These are phyloP conservation scores for Alosa alosa DNA, from an alignment of 2,113 vertebrate genomes.

Conservation along the genomic window DNA sequence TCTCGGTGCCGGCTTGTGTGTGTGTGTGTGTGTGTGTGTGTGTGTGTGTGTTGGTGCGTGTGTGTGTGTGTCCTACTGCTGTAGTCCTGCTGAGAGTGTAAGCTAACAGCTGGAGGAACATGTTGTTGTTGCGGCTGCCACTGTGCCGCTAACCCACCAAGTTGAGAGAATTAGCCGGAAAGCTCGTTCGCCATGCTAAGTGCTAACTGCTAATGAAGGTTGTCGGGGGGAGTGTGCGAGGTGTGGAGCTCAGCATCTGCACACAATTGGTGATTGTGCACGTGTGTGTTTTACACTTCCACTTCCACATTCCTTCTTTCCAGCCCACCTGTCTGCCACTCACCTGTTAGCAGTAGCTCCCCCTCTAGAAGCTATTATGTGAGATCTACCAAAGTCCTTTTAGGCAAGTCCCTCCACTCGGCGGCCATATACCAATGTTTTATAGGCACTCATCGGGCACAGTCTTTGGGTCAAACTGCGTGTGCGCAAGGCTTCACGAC, in stretches of 20 bases:
- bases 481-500: too few species aligned
- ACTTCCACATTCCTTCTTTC: background rate
- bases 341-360: too few species aligned
- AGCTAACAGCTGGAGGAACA: background rate
- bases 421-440: too few species aligned
- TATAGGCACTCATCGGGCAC: too few species aligned
- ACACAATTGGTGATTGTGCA: background rate
- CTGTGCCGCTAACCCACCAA: background rate
- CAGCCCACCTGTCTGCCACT: too few species aligned
- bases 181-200: background rate
- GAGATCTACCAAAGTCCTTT: too few species aligned
- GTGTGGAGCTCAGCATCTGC: background rate
- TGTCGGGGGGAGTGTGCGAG: background rate
- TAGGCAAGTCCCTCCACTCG: too few species aligned
- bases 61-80: background rate
- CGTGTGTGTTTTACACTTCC: background rate
- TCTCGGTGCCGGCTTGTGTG: background rate
- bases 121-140: background rate
- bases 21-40: too few species aligned
- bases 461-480: too few species aligned
- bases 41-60: too few species aligned
- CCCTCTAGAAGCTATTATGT: too few species aligned
- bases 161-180: background rate
- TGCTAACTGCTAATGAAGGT: conserved; percentile 5
- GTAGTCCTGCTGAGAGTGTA: background rate